Base-by-base conservation (phyloP, 2,888 invertebrate genomes). In the Metalampra italica region DNA sequence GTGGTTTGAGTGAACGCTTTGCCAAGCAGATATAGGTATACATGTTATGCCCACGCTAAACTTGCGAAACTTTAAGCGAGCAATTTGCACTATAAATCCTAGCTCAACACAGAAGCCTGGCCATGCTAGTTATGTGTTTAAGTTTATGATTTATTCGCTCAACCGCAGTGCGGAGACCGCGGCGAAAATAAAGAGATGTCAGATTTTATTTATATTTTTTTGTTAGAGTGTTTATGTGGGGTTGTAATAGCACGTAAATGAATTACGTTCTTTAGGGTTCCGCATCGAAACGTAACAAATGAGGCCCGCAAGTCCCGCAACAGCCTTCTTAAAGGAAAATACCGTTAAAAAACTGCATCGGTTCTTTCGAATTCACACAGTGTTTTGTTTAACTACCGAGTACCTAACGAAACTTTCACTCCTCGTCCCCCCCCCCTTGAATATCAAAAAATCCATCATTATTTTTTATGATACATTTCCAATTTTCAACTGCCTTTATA, bases 141-240 rank as follows among this genome's bases (percentile, higher is more conserved):
- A 49, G 48, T 45, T 49, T 49, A 49, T 45, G 45, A 49, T 49
- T 49, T 49, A 49, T 49, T 12, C 45, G 9, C 37, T 45, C 36
- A 41, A 45, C 49, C 45, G 45, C 49, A 49, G 41, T 49, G 47
- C 47, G 37, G 47, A 32, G 32, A 14, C 40, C 32, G 38, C n/a
- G 36, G 9, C 38, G 29, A n/a, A 15, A 47, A 43, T 47, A 47
- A 29, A 47, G 42, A 37, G 42, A 47, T 47, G 36, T 36, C 22
- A 42, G 13, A n/a, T 15, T 46, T 37, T 39, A 39, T 39, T 13
- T 14, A n/a, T n/a, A n/a, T 14, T 15, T 39, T 39, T 22, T 22
- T 22, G 22, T 30, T 30, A 11, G 3, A 34, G 34, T 34, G 34
- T 9, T 34, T 11, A 11, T 11, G 11, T 9, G 7, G 34, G 11